Conservation (phyloP, 2,113 vertebrate genomes). For the Nycticorax nycticorax region DNA sequence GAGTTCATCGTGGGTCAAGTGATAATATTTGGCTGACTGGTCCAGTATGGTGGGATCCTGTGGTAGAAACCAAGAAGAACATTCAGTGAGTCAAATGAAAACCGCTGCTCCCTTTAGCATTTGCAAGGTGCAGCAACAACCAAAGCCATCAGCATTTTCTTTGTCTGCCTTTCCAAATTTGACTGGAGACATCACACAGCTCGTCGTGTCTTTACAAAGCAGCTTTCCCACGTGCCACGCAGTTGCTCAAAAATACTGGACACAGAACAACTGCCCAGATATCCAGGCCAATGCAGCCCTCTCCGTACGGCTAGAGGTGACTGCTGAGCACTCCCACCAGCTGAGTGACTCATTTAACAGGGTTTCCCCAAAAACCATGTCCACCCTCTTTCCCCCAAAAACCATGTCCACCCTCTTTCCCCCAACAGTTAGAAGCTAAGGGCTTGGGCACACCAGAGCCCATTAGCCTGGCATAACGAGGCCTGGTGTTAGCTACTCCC, state of each 20-base stretch:
- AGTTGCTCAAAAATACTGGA: neutral
- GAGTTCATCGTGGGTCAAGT: conserved; percentile 93
- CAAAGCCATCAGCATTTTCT: neutral
- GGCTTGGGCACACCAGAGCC: neutral
- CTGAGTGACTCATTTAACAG: neutral
- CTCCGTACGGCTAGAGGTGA: neutral
- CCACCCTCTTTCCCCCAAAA: neutral
- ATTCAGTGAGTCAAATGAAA: neutral
- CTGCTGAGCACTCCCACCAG: neutral
- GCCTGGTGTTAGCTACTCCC: neutral
- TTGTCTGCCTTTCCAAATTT: fast-evolving
- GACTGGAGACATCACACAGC: neutral
- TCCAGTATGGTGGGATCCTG: conserved; percentile 73
- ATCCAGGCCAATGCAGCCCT: neutral
- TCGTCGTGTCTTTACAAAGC: neutral
- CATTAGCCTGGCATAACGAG: neutral
- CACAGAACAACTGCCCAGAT: neutral
- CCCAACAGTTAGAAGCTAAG: neutral
- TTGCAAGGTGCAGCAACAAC: neutral
- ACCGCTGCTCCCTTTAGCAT: fast-evolving
- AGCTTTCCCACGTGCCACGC: neutral
- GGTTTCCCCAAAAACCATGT: neutral
- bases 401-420: neutral
- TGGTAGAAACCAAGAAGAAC: neutral
- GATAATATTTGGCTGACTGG: conserved; percentile 89